Percentiles rank a stretch among this genome's conserved stretches.
Conservation (phyloP, 2,113 vertebrate genomes). For the Rhizomys pruinosus region DNA sequence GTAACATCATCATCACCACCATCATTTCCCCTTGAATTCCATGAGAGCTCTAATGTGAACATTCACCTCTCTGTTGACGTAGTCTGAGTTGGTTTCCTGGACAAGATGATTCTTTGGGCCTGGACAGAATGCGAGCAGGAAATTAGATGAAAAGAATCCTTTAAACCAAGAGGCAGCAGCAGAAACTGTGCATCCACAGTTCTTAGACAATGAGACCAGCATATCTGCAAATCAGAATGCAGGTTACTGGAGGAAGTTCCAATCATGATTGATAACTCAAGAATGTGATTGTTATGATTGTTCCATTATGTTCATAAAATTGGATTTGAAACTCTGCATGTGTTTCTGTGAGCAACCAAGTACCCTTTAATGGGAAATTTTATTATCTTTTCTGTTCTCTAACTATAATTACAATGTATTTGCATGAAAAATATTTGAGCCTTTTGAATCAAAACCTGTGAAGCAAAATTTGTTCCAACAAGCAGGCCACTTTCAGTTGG, state of each 20-base stretch:
- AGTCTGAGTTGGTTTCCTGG: neutral
- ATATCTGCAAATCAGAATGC: neutral
- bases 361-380: conserved; percentile 13
- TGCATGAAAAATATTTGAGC: conserved; percentile 32
- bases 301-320: neutral
- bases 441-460: neutral
- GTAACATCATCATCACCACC: accelerated
- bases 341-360: neutral
- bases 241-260: neutral
- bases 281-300: neutral
- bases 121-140: neutral
- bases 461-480: conserved; percentile 5
- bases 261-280: neutral
- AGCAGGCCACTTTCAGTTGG: neutral
- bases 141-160: neutral
- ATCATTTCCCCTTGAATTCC: neutral
- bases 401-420: neutral
- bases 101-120: neutral
- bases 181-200: neutral
- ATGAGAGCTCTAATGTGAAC: neutral
- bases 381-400: neutral
- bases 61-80: neutral
- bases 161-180: neutral
- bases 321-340: neutral
- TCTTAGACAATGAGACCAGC: neutral